Base-by-base conservation (phyloP, 37 sponge, comb jelly and placozoan species). In the Spongia lamella region DNA sequence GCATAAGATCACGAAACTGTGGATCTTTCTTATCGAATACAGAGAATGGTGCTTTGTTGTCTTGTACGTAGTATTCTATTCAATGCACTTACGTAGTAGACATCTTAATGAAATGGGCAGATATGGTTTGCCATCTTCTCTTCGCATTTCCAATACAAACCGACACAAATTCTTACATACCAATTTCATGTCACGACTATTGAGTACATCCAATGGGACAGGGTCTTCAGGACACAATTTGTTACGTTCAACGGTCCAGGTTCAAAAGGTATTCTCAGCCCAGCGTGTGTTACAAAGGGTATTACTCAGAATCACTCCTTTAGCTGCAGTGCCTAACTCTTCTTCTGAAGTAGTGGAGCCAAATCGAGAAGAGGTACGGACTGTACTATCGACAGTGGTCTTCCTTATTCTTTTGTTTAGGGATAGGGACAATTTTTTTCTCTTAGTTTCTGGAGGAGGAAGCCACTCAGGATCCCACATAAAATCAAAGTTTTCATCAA, bases 61-160 rank as follows among this genome's bases (percentile, higher is more conserved):
- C 77, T 38, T 62, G 14, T n/a, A n/a, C n/a, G 62, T 53, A 63
- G 2, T 6, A 76, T 35, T n/a, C 77, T 61, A 39, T 76, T 61
- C 4, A 76, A 35, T 13, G 65, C 66, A 76, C 77, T 62, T 1
- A 76, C n/a, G n/a, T n/a, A n/a, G 17, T 66, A 66, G 68, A 7
- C 9, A 30, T 27, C 68, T 66, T 39, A 66, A 66, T 20, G 36
- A 36, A 7, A 39, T 9, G 9, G 33, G 68, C 32, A 39, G 68
- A 19, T 66, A 66, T 7, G 19, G 9, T 66, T 7, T 13, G 30
- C 33, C 68, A 60, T 66, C 68, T 9, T 36, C 68, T 39, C 11
- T 66, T 19, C 68, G 30, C 7, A 39, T 27, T 31, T 66, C 68
- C 9, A 66, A 27, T 6, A 19, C 17, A 19, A 66, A 66, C 19